A percentile compares a stretch with the other conserved stretches of the same genome.
Evolutionary conservation across 2,797 vertebrate species (phyloP).

Genomic region (Mareca strepera): DNA sequence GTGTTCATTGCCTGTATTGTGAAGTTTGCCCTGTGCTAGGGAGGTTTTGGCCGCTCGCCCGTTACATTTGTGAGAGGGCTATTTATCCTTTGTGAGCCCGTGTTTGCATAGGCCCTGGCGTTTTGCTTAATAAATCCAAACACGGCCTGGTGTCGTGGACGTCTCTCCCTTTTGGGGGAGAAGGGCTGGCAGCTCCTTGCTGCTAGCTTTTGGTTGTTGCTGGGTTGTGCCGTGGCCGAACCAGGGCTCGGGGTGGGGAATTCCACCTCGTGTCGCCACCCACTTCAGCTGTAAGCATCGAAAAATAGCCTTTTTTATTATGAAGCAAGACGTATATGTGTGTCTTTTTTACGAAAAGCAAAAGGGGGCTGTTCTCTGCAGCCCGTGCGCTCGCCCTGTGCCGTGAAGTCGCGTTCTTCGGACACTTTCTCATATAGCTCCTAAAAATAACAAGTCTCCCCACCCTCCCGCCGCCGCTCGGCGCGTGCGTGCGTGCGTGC

Average conservation of each 20-base stretch:
- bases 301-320: fast-evolving
- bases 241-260: background rate
- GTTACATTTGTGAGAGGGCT: background rate
- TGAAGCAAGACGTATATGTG: background rate
- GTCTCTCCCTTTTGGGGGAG: background rate
- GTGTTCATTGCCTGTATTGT: background rate
- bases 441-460: background rate
- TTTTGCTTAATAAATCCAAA: background rate
- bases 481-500: background rate
- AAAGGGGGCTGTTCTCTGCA: background rate
- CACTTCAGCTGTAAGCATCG: background rate
- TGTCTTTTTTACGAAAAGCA: background rate
- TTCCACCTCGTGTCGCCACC: background rate
- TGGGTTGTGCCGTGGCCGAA: fast-evolving
- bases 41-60: background rate
- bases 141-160: fast-evolving
- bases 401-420: background rate
- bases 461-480: background rate
- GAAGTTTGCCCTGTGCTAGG: background rate
- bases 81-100: background rate
- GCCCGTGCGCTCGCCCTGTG: background rate
- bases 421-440: background rate
- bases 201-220: fast-evolving
- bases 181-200: background rate
- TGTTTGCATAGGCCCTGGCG: background rate